Conservation (phyloP, 2,888 invertebrate species). For the Plebejus argus region DNA sequence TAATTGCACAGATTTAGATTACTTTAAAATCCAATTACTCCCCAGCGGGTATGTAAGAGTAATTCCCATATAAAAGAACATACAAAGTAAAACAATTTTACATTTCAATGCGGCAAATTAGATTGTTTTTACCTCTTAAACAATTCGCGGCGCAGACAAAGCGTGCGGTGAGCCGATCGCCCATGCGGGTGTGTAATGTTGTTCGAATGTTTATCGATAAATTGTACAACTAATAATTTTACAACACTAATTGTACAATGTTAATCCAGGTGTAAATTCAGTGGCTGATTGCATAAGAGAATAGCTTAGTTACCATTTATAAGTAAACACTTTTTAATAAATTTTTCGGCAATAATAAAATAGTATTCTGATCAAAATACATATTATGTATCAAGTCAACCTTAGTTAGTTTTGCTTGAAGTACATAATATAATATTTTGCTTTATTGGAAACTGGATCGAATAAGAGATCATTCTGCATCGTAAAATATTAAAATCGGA, state of each 20-base stretch:
- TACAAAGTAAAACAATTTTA: slow-evolving; percentile 39
- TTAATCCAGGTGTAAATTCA: too few species aligned
- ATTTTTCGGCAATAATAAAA: too few species aligned
- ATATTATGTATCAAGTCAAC: too few species aligned
- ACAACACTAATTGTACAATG: not conserved
- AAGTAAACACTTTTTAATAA: too few species aligned
- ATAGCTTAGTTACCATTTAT: too few species aligned
- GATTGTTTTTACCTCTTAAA: slow-evolving; percentile 80
- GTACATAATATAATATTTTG: too few species aligned
- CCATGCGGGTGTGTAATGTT: slow-evolving; percentile 70
- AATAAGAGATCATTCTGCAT: too few species aligned
- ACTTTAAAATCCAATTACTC: not conserved
- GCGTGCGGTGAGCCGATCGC: slow-evolving; percentile 79
- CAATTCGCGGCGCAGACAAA: slow-evolving; percentile 78
- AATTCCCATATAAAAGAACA: slow-evolving; percentile 23
- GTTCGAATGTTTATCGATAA: slow-evolving; percentile 38
- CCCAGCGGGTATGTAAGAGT: not conserved
- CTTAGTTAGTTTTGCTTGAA: too few species aligned
- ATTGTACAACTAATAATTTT: not conserved
- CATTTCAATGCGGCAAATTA: slow-evolving; percentile 76
- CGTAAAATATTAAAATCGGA: too few species aligned
- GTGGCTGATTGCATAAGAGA: too few species aligned
- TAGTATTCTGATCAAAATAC: too few species aligned
- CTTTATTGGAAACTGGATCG: too few species aligned
- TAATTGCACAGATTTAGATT: not conserved